phyloP scores from a whole-genome alignment of 2,888 invertebrate genomes.

The Drosophila nr. medialis region DNA sequence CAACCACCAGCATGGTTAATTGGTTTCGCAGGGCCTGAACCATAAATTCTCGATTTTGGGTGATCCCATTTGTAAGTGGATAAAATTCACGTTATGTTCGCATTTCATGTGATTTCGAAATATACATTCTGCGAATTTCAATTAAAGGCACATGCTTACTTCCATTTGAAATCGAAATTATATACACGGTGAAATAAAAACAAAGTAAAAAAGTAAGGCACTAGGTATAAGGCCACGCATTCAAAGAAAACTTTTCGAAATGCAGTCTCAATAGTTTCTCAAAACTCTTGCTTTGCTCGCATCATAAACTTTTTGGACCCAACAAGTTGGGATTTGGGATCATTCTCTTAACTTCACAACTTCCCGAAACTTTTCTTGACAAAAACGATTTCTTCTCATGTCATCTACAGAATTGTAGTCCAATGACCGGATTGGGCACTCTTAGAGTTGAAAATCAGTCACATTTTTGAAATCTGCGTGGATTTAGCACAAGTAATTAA shows the following conservation, averaged over 20 bases:
- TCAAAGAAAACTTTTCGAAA: neutral
- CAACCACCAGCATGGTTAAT: neutral
- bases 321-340: neutral
- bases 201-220: neutral
- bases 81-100: neutral
- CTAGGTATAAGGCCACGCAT: neutral
- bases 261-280: neutral
- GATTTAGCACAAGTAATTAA: neutral
- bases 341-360: neutral
- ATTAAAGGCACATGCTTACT: neutral
- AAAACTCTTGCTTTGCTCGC: neutral
- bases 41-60: conserved; percentile 16
- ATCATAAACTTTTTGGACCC: neutral
- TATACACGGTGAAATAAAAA: neutral
- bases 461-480: neutral
- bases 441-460: neutral
- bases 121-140: neutral
- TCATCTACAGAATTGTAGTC: neutral
- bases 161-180: neutral
- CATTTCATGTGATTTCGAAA: neutral
- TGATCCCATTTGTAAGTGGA: conserved; percentile 3
- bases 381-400: neutral
- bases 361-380: neutral
- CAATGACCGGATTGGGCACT: neutral
- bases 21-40: neutral